These are phyloP conservation scores for Corythaeola cristata DNA, from an alignment of 2,113 vertebrate species.

Conservation along the genomic window DNA sequence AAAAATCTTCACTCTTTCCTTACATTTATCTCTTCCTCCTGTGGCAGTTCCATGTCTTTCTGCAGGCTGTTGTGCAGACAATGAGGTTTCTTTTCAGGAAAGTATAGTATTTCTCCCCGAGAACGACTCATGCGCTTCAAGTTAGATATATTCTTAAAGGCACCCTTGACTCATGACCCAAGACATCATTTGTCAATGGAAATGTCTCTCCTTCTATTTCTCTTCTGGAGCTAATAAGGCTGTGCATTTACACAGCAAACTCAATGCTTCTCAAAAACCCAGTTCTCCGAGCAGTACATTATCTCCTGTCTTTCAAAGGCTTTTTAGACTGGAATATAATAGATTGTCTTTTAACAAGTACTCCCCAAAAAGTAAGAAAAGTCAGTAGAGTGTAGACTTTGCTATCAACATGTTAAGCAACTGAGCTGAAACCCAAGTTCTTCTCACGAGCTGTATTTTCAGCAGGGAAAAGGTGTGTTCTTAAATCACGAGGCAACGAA, in stretches of 20 bases:
- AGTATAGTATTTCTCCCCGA: neutral
- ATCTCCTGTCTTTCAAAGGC: conserved; percentile 38
- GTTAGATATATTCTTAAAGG: neutral
- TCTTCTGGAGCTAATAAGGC: conserved; percentile 17
- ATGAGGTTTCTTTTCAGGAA: neutral
- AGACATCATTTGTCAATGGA: conserved; percentile 10
- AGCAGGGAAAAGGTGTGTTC: conserved; percentile 10
- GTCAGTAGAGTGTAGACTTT: neutral
- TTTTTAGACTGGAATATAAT: conserved; percentile 7
- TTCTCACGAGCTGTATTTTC: neutral
- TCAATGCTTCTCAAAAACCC: neutral
- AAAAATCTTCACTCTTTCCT: neutral
- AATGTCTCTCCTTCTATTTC: neutral
- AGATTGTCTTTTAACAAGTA: conserved; percentile 22
- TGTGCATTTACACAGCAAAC: conserved; percentile 49
- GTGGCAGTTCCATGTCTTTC: neutral
- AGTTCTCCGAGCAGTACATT: neutral
- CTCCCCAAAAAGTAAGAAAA: neutral
- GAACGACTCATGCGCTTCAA: neutral
- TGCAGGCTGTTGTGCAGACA: neutral
- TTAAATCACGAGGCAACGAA: conserved; percentile 24
- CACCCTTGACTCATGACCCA: conserved; percentile 16
- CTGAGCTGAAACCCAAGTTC: conserved; percentile 1
- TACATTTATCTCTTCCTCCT: neutral
- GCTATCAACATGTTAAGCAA: conserved; percentile 26